Base-by-base conservation (phyloP, 2,888 invertebrate species). In the Eilema sororculum region DNA sequence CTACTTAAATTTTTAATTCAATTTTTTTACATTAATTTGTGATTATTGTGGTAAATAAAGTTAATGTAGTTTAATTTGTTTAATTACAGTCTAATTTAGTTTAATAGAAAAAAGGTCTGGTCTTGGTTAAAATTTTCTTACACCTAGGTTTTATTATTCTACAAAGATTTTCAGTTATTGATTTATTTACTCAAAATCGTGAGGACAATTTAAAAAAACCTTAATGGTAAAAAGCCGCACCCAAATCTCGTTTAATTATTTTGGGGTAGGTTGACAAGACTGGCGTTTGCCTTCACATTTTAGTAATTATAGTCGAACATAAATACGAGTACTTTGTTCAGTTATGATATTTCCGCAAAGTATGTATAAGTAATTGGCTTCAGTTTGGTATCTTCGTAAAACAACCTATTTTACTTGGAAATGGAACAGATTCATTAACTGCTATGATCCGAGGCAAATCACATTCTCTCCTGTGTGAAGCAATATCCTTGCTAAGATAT, bases 201-300 rank as follows among this genome's bases (percentile, higher is more conserved):
- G 52, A n/a, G 8, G 16, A 46, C 6, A 20, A 20, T 52, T 52
- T 52, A 52, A 8, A 52, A 52, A 41, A 63, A 41, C 28, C 13
- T n/a, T 33, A 0, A 22, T 2, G 12, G 30, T 16, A 9, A 22
- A 30, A 56, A 58, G 25, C 16, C 28, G n/a, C 41, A 12, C 28
- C 37, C 58, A 66, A 59, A 58, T 24, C 25, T 10, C 6, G 16
- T 25, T n/a, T 25, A 8, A 28, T 60, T n/a, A 52, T 66, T 59
- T 22, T 37, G 28, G n/a, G 30, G 24, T 67, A 59, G 22, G 22
- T 60, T n/a, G 22, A 52, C 60, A 30, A 52, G 10, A 61, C 24
- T 61, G 52, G 12, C 52, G 52, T 22, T 68, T n/a, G 37, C 68
- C 68, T 68, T 67, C 67, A 61, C 67, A 67, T 67, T 61, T 68